Evolutionary conservation across 2,113 vertebrate species (phyloP), one percentile per base, ranked within the genome.

Genomic region (Caranx ignobilis): DNA sequence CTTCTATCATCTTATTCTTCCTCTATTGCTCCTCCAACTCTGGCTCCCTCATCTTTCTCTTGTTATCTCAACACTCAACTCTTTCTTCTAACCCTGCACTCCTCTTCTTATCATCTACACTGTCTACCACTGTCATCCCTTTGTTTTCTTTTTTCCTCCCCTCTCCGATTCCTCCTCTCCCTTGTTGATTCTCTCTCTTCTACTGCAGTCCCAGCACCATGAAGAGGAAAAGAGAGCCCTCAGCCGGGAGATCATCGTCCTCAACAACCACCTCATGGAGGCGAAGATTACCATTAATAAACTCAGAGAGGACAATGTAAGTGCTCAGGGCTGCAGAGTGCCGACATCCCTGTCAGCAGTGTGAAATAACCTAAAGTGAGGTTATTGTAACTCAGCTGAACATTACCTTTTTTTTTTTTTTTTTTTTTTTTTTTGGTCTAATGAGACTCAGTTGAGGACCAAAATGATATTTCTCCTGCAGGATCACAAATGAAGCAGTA

Each of bases 191-290:
- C 10, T 64, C 50, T 65, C 39, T 87, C 21, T 50, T 83, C 74
- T 55, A 70, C 84, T 70, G 57, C 92, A 99, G 98, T 95, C 96
- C 77, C 96, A 98, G 89, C 97, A 96, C 84, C 96, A 98, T 0
- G 97, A 99, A 81, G 97, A 99, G 77, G 97, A 99, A 91, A 99
- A 98, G 89, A 95, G 97, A 76, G 96, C 96, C 11, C 94, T 99
- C 86, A 97, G 95, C 87, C 96, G 96, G 11, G 97, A 99, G 95
- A 97, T 99, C 64, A 96, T 97, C 21, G 95, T 97, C 75, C 97
- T 99, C 88, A 99, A 98, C 89, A 98, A 97, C 90, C 97, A 98
- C 89, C 95, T 99, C 85, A 95, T 97, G 95, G 97, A 99, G 89
- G 97, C 97, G 60, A 98, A 98, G 93, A 95, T 98, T 93, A 98